These are phyloP conservation scores for Cordylochernes scorpioides DNA, from an alignment of 2,888 invertebrate species.

Conservation along the genomic window DNA sequence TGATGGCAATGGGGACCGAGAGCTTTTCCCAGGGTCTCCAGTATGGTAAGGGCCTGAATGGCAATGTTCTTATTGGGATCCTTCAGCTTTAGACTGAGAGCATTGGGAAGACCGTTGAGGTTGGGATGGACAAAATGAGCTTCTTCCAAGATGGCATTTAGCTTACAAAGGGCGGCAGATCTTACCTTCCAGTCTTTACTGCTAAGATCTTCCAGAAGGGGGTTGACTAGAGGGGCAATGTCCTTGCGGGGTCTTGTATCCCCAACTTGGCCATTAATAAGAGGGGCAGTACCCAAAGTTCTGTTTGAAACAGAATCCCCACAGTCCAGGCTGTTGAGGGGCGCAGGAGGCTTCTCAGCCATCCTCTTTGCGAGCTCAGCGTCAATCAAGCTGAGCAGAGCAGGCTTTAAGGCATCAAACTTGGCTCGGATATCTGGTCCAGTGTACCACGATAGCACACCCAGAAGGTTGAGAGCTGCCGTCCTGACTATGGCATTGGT, in stretches of 20 bases:
- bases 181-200: constrained; percentile 80
- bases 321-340: constrained; percentile 38
- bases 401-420: constrained; percentile 62
- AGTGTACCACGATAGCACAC: constrained; percentile 51
- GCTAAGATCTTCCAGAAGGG: constrained; percentile 45
- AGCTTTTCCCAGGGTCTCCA: constrained; percentile 47
- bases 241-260: constrained; percentile 54
- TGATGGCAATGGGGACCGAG: constrained; percentile 55
- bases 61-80: constrained; percentile 83
- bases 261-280: constrained; percentile 51
- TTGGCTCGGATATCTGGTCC: constrained; percentile 44
- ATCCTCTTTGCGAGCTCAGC: constrained; percentile 37
- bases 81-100: constrained; percentile 42
- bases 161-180: constrained; percentile 43
- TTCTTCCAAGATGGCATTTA: constrained; percentile 39
- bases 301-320: constrained; percentile 10
- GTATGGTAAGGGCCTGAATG: constrained; percentile 51
- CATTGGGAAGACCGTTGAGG: constrained; percentile 55
- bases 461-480: constrained; percentile 42
- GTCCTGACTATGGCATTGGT: constrained; percentile 59
- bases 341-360: constrained; percentile 44
- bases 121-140: constrained; percentile 53
- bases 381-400: constrained; percentile 53
- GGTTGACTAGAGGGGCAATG: no score
- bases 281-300: constrained; percentile 21